phyloP scores from a whole-genome alignment of 2,113 vertebrate species.

The Carassius gibelio region DNA sequence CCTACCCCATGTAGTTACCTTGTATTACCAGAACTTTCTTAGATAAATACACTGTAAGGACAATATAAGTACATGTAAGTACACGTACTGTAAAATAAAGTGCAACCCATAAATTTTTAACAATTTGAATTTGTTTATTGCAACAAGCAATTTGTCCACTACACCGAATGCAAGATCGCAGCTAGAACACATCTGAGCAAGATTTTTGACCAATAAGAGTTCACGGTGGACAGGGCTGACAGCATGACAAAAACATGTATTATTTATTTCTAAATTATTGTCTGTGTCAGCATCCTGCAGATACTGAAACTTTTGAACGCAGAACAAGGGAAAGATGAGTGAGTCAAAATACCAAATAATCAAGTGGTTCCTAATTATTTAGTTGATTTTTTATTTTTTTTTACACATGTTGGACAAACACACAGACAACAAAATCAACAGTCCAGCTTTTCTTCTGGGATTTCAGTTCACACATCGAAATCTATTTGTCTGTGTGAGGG shows the following conservation, averaged over 20 bases:
- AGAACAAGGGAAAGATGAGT: not conserved
- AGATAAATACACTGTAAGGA: too few species aligned
- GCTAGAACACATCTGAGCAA: not conserved
- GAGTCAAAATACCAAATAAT: not conserved
- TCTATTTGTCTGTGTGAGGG: conserved; percentile 4
- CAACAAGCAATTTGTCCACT: not conserved
- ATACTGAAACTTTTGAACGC: not conserved
- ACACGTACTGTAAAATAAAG: too few species aligned
- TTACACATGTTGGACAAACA: not conserved
- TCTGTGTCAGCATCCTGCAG: not conserved
- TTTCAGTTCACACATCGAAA: not conserved
- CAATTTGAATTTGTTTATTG: not conserved
- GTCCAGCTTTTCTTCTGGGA: not conserved
- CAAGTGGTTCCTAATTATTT: conserved; percentile 22
- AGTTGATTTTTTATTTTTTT: not conserved
- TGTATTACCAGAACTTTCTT: too few species aligned
- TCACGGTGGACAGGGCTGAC: not conserved
- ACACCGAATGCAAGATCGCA: not conserved
- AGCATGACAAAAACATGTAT: not conserved
- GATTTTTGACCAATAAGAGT: not conserved
- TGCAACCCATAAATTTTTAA: too few species aligned
- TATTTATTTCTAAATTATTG: not conserved
- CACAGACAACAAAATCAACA: not conserved
- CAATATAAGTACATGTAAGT: too few species aligned
- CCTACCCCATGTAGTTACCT: too few species aligned